Evolutionary conservation across 2,888 invertebrate genomes (phyloP).

Genomic region (Bimastos eiseni): DNA sequence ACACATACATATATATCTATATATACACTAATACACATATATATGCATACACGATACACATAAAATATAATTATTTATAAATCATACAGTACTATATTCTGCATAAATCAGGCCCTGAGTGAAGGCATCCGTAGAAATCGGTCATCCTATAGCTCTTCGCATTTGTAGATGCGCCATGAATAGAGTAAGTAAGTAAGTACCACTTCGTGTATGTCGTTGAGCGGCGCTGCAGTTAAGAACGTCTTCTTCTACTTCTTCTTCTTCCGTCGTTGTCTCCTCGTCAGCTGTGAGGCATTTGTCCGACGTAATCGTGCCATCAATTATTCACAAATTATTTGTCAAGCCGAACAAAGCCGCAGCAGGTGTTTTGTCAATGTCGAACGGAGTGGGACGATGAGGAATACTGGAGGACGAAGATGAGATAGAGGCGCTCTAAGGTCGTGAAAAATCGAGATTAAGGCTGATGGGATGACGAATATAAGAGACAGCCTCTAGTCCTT

Average conservation of each 20-base stretch:
- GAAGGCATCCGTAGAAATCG: not conserved
- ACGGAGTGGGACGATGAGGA: no score
- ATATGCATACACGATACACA: not conserved
- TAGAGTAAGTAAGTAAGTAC: not conserved
- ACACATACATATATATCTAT: not conserved
- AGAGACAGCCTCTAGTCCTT: not conserved
- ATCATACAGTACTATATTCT: not conserved
- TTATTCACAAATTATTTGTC: not conserved
- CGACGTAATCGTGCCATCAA: not conserved
- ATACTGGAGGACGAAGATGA: no score
- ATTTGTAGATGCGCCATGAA: not conserved
- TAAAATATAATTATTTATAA: no score
- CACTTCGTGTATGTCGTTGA: no score
- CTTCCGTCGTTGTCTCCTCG: no score
- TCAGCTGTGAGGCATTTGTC: not conserved
- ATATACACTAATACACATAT: not conserved
- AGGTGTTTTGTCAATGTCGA: not conserved
- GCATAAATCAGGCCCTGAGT: not conserved
- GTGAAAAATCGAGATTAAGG: not conserved
- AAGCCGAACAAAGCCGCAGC: not conserved
- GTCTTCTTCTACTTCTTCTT: no score
- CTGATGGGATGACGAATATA: not conserved
- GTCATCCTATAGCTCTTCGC: not conserved
- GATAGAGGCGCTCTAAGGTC: not conserved
- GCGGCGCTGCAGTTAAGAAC: no score